These are phyloP conservation scores for Darevskia mixta DNA, from an alignment of 2,797 vertebrate genomes.

Conservation along the genomic window DNA sequence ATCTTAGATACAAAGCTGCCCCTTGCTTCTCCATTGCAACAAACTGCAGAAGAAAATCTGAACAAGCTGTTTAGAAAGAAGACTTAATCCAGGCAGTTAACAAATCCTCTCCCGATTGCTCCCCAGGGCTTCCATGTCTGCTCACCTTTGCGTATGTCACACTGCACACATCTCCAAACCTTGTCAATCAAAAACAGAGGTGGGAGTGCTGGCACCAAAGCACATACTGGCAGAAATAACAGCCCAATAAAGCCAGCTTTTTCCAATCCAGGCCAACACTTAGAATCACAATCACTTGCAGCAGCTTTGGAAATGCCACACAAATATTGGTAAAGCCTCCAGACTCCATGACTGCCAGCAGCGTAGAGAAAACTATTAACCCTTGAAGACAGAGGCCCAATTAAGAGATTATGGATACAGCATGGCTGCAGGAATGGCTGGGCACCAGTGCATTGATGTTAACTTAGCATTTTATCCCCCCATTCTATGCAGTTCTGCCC, in stretches of 20 bases:
- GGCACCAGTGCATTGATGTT: background rate
- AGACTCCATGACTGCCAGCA: background rate
- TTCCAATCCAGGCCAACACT: background rate
- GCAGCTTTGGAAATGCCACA: slow-evolving; percentile 12
- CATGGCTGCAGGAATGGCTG: background rate
- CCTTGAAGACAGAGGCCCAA: background rate
- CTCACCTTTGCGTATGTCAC: slow-evolving; percentile 13
- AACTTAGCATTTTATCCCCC: background rate
- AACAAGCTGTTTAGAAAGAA: slow-evolving; percentile 28
- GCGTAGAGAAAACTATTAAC: background rate
- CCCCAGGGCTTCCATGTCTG: slow-evolving; percentile 15
- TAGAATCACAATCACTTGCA: background rate
- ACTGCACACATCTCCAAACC: background rate
- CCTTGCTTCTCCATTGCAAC: slow-evolving; percentile 7
- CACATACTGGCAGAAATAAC: background rate
- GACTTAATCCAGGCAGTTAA: slow-evolving; percentile 31
- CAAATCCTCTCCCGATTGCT: slow-evolving; percentile 7
- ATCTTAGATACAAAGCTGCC: background rate
- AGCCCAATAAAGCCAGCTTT: background rate
- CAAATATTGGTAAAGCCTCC: background rate
- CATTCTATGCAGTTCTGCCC: background rate
- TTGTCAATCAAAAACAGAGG: slow-evolving; percentile 19
- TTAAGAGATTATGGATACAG: background rate
- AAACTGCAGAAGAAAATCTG: slow-evolving; percentile 4
- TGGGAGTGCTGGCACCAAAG: background rate